phyloP scores from a whole-genome alignment of 2,888 invertebrate genomes.

The Aleiodes leptofemur region DNA sequence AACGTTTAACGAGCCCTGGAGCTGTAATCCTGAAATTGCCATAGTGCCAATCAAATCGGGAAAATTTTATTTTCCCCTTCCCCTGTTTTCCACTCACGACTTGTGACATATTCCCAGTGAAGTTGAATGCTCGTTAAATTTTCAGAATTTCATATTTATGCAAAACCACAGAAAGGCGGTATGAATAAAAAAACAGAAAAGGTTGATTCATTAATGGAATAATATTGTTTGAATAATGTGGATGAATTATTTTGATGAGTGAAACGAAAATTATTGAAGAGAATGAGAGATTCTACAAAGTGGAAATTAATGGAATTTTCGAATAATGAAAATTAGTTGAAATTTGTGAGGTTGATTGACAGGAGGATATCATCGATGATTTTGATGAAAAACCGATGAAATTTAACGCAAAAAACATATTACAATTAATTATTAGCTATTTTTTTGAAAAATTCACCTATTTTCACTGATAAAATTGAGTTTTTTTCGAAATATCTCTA shows the following conservation, averaged over 20 bases:
- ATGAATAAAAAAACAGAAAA: background rate
- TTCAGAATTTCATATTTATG: background rate
- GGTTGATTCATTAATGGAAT: background rate
- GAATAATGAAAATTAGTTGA: too few species aligned
- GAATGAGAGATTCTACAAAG: too few species aligned
- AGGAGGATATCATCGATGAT: too few species aligned
- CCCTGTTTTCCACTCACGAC: background rate
- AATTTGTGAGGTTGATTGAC: too few species aligned
- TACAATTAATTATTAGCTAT: too few species aligned
- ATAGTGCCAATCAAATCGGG: constrained; percentile 2
- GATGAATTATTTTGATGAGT: background rate
- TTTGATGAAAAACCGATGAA: too few species aligned
- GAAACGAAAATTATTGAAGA: background rate
- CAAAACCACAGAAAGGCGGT: background rate
- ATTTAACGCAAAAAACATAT: too few species aligned
- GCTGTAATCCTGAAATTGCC: background rate
- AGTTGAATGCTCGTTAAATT: too few species aligned
- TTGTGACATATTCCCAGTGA: background rate
- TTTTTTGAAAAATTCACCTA: too few species aligned
- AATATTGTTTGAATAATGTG: background rate
- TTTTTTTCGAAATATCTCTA: too few species aligned
- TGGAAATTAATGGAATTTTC: too few species aligned
- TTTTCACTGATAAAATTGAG: too few species aligned
- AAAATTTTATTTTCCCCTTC: background rate
- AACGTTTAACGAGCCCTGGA: constrained; percentile 1